Base-by-base conservation (phyloP, 2,888 invertebrate genomes). In the Thecocarcelia acutangulata region DNA sequence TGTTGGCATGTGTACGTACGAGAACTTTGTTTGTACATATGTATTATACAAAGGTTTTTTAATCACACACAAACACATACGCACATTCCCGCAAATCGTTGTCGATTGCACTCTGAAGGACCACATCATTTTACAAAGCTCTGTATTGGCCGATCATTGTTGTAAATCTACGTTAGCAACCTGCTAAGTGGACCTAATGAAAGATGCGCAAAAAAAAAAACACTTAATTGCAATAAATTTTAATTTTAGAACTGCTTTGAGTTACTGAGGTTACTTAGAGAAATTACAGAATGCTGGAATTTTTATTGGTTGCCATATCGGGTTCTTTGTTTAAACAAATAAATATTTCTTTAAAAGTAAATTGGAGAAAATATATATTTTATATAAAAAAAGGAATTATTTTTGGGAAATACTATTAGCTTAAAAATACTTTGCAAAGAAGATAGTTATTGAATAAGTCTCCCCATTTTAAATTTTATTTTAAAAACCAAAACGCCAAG, bases 151-250 rank as follows among this genome's bases (percentile, higher is more conserved):
- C 59, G 61, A 44, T 59, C 42, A 52, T 33, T 66, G 15, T 54
- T 46, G 37, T 61, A 13, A 52, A 61, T 54, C 40, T 13, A 52
- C 21, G 33, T 54, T 69, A 44, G 52, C 24, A 69, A 76, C 52
- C 69, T 69, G 76, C 46, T 61, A 69, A 68, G 68, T 68, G 59
- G 50, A 33, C 50, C 33, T 21, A 76, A 61, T 46, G 44, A 46
- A 40, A 33, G 24, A 33, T 68, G 59, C 12, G 40, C 33, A 33
- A 33, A 3, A 24, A 24, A 2, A 24, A n/a, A 28, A 58, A 15
- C 33, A 15, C 8, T n/a, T 12, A 3, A 9, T 63, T 3, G 46
- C 19, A 73, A 73, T 54, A 63, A 73, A 73, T 64, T 63, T 21
- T 44, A 72, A 50, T 72, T n/a, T 28, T 28, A 42, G 17, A 12